Percentiles rank a stretch among this genome's conserved stretches.
Evolutionary conservation across 2,888 invertebrate genomes (phyloP).

Genomic region (Tillus elongatus): DNA sequence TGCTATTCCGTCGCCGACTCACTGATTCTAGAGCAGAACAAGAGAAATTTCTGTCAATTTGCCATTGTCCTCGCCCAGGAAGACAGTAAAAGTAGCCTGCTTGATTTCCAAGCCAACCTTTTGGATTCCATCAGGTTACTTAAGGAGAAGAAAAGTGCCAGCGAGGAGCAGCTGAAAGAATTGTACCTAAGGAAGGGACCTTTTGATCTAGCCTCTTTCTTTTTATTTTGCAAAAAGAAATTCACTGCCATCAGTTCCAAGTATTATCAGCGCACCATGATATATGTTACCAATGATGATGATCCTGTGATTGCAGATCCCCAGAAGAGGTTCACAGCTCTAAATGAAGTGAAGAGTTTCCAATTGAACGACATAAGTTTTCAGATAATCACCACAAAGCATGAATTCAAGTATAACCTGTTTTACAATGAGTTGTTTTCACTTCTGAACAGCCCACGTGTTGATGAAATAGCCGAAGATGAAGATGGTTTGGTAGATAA

Average conservation of each 20-base stretch:
- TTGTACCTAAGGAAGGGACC: slow-evolving; percentile 23
- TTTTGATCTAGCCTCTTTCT: slow-evolving; percentile 27
- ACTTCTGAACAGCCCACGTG: slow-evolving; percentile 15
- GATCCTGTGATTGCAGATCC: slow-evolving; percentile 26
- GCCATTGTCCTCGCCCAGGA: slow-evolving; percentile 27
- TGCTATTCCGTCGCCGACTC: slow-evolving; percentile 27
- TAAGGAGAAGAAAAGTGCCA: slow-evolving; percentile 18
- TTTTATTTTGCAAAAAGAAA: slow-evolving; percentile 28
- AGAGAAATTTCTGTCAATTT: slow-evolving; percentile 26
- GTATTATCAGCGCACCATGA: slow-evolving; percentile 25
- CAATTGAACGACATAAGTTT: slow-evolving; percentile 13
- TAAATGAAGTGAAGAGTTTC: slow-evolving; percentile 32
- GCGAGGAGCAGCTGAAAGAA: slow-evolving; percentile 22
- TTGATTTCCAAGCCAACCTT: slow-evolving; percentile 24
- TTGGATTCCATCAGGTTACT: slow-evolving; percentile 15
- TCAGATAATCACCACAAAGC: slow-evolving; percentile 9
- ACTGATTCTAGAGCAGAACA: slow-evolving; percentile 24
- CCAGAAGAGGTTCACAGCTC: slow-evolving; percentile 26
- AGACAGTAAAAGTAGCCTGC: slow-evolving; percentile 20
- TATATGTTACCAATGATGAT: slow-evolving; percentile 32
- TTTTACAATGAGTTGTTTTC: slow-evolving; percentile 33
- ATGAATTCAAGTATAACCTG: slow-evolving; percentile 25
- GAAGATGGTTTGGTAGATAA: slow-evolving; percentile 26
- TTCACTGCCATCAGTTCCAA: slow-evolving; percentile 26
- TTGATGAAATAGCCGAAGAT: slow-evolving; percentile 25